Percentiles rank a stretch among this genome's conserved stretches.
phyloP scores from a whole-genome alignment of 2,797 vertebrate species.

The Acrocephalus scirpaceus region DNA sequence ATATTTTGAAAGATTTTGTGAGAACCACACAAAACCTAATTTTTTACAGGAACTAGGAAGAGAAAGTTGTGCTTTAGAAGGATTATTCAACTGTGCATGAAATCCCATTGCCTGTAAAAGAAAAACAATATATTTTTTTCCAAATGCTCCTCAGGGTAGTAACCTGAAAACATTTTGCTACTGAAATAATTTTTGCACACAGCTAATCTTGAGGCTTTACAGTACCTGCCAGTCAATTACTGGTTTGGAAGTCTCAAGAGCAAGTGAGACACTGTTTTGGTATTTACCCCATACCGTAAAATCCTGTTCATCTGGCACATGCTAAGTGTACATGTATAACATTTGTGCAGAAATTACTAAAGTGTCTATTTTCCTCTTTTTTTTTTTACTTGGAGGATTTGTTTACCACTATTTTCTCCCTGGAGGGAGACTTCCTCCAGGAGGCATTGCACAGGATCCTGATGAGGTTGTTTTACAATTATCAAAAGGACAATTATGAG shows the following conservation, averaged over 20 bases:
- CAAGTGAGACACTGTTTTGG: not conserved
- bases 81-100: not conserved
- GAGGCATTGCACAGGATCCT: not conserved
- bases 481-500: not conserved
- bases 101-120: not conserved
- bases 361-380: not conserved
- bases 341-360: not conserved
- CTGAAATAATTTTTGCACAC: slow-evolving; percentile 5
- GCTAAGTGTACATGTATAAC: not conserved
- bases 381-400: not conserved
- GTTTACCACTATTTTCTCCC: not conserved
- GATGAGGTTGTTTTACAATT: not conserved
- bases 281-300: not conserved
- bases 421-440: not conserved
- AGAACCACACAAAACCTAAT: not conserved
- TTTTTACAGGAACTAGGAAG: not conserved
- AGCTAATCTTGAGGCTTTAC: not conserved
- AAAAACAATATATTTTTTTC: not conserved
- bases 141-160: not conserved
- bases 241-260: not conserved
- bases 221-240: not conserved
- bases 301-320: accelerated
- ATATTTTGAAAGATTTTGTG: slow-evolving; percentile 3
- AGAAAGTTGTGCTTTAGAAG: not conserved
- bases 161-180: not conserved